Conservation (phyloP, 2,797 vertebrate genomes). For the Otus scops region DNA sequence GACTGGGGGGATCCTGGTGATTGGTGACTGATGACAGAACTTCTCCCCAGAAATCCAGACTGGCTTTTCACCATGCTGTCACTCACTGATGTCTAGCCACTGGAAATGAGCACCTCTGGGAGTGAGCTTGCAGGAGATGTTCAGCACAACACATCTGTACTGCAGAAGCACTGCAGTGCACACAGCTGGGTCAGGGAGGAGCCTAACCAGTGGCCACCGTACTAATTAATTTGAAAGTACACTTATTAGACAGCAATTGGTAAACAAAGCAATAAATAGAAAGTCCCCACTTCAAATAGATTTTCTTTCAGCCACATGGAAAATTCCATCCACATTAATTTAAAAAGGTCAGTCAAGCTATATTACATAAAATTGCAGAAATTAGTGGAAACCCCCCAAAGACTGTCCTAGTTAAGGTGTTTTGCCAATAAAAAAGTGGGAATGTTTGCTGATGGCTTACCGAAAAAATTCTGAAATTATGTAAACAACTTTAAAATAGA, state of each 20-base stretch:
- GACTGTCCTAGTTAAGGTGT: background rate
- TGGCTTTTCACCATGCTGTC: slow-evolving; percentile 13
- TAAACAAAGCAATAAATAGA: background rate
- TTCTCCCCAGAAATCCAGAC: slow-evolving; percentile 13
- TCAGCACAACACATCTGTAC: slow-evolving; percentile 1
- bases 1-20: background rate
- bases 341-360: background rate
- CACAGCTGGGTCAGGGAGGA: background rate
- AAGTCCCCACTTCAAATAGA: background rate
- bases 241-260: background rate
- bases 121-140: background rate
- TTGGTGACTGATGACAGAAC: slow-evolving; percentile 23
- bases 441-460: background rate
- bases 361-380: background rate
- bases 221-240: background rate
- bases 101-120: background rate
- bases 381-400: background rate
- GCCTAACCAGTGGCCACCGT: fast-evolving
- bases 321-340: background rate
- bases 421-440: background rate
- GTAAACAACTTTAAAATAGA: background rate
- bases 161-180: background rate
- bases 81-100: background rate
- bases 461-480: background rate
- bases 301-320: background rate